These are phyloP conservation scores for Pachypsylla venusta DNA, from an alignment of 1,140 invertebrate genomes.

Conservation along the genomic window DNA sequence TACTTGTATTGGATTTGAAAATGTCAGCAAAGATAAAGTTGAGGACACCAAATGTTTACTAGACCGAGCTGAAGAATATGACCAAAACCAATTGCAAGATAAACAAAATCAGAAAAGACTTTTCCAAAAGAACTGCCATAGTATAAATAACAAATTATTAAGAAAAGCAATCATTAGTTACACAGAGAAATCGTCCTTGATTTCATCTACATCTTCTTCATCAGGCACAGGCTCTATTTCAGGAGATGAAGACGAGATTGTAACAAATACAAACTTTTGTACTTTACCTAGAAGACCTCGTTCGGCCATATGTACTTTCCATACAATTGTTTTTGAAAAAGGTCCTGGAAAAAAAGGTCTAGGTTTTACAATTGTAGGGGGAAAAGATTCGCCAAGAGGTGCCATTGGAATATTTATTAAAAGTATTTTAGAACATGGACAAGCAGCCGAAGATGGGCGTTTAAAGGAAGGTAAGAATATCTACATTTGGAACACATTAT, in stretches of 20 bases:
- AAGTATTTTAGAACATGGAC: conserved; percentile 49
- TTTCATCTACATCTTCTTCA: background rate
- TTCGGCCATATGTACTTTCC: conserved; percentile 47
- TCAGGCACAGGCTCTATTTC: conserved; percentile 10
- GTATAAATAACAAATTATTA: conserved; percentile 39
- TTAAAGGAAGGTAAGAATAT: conserved; percentile 46
- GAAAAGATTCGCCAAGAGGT: conserved; percentile 50
- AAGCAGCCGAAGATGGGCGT: conserved; percentile 48
- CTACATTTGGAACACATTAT: too few species aligned
- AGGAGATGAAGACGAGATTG: conserved; percentile 29
- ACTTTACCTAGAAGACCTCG: conserved; percentile 48
- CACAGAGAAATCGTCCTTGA: conserved; percentile 18
- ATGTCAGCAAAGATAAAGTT: background rate
- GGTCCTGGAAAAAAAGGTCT: conserved; percentile 69
- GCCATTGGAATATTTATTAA: conserved; percentile 58
- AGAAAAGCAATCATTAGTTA: conserved; percentile 38
- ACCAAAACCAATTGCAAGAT: background rate
- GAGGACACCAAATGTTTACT: background rate
- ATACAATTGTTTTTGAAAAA: conserved; percentile 60
- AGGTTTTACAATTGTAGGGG: conserved; percentile 82
- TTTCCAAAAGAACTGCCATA: conserved; percentile 41
- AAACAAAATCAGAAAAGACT: conserved; percentile 28
- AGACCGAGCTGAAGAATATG: background rate
- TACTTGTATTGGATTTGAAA: too few species aligned
- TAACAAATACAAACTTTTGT: conserved; percentile 45